Conservation (phyloP, 2,113 vertebrate genomes). For the Sisor rabdophorus region DNA sequence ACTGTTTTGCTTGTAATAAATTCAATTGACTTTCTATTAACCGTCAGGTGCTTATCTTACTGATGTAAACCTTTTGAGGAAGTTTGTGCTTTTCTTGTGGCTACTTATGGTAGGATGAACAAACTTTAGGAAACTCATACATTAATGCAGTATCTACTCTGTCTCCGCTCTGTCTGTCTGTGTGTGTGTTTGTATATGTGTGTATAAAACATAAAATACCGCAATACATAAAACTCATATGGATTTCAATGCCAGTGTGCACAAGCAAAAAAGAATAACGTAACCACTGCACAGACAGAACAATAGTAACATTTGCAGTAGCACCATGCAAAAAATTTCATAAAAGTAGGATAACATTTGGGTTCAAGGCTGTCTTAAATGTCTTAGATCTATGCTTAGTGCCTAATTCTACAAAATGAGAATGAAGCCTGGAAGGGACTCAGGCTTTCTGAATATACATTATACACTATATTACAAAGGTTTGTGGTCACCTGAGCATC, state of each 20-base stretch:
- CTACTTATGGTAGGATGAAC: slow-evolving; percentile 48
- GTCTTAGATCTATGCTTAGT: not conserved
- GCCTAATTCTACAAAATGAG: no score
- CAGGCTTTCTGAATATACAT: not conserved
- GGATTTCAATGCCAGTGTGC: not conserved
- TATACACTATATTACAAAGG: no score
- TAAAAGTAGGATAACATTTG: not conserved
- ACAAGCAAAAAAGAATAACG: slow-evolving; percentile 2
- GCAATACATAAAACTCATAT: not conserved
- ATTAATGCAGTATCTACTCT: slow-evolving; percentile 11
- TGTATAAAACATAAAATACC: not conserved
- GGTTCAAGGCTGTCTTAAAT: not conserved
- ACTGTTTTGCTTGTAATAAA: slow-evolving; percentile 54
- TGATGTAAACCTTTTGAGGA: slow-evolving; percentile 57
- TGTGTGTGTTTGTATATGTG: not conserved
- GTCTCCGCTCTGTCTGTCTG: not conserved
- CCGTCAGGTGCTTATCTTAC: slow-evolving; percentile 53
- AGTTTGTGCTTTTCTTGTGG: slow-evolving; percentile 46
- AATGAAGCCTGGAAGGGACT: no score
- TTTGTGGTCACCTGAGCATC: no score
- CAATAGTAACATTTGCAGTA: not conserved
- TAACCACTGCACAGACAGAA: slow-evolving; percentile 1
- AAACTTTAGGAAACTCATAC: slow-evolving; percentile 47
- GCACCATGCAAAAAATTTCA: slow-evolving; percentile 2
- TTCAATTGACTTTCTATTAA: slow-evolving; percentile 52